Evolutionary conservation across 1,140 invertebrate species (phyloP).

Genomic region (Sarcophaga bullata): DNA sequence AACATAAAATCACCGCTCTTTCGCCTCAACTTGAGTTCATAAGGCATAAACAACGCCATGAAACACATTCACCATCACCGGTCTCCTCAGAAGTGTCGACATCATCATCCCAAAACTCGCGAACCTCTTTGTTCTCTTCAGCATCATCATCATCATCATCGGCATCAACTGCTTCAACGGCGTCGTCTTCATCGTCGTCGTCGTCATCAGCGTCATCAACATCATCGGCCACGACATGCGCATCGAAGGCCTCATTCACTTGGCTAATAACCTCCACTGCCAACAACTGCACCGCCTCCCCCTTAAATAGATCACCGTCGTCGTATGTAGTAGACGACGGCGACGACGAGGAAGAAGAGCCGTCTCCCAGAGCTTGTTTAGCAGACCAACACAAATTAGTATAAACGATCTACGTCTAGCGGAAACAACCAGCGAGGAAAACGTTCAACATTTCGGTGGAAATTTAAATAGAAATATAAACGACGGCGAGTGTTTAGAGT

Average conservation of each 20-base stretch:
- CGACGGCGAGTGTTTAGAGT: background rate
- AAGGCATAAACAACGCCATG: slow-evolving; percentile 51
- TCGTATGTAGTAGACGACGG: background rate
- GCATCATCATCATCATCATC: slow-evolving; percentile 44
- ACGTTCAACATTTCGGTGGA: slow-evolving; percentile 22
- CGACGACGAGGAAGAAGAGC: background rate
- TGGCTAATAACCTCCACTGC: slow-evolving; percentile 55
- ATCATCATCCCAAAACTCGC: slow-evolving; percentile 47
- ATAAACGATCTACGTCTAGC: slow-evolving; percentile 62
- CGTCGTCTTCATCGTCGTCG: slow-evolving; percentile 58
- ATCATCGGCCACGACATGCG: slow-evolving; percentile 58
- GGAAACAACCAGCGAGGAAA: slow-evolving; percentile 49
- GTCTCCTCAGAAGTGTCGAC: slow-evolving; percentile 46
- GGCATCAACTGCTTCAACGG: slow-evolving; percentile 50
- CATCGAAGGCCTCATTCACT: slow-evolving; percentile 64
- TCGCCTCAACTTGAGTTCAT: slow-evolving; percentile 2
- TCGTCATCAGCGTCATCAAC: slow-evolving; percentile 44
- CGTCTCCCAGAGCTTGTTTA: background rate
- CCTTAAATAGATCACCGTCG: background rate
- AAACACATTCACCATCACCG: slow-evolving; percentile 57
- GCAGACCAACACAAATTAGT: slow-evolving; percentile 52
- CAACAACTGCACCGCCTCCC: slow-evolving; percentile 23
- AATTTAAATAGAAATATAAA: background rate
- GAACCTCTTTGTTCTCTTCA: slow-evolving; percentile 41
- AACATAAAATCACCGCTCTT: background rate